A percentile compares a stretch with the other conserved stretches of the same genome.
Conservation (phyloP, 1,140 invertebrate genomes). For the Globodera ellingtonae region DNA sequence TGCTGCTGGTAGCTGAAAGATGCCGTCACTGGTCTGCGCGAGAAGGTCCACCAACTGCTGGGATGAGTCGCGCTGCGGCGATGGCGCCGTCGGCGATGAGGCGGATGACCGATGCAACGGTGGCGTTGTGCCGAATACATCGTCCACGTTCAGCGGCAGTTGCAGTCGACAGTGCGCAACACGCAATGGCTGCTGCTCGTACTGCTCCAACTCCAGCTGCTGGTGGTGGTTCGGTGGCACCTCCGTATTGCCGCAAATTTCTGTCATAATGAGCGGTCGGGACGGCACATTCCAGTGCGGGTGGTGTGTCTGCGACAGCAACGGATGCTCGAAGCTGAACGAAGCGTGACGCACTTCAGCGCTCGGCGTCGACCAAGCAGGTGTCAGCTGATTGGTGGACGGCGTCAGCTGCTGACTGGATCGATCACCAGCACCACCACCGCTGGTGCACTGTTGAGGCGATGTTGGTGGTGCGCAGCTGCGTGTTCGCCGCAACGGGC, state of each 20-base stretch:
- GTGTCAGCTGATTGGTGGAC: neutral
- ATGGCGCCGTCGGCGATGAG: neutral
- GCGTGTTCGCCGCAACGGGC: neutral
- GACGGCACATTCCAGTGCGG: slow-evolving; percentile 2
- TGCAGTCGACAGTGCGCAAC: neutral
- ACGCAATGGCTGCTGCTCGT: neutral
- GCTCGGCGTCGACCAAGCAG: neutral
- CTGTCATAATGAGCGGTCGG: neutral
- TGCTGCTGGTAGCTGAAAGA: neutral
- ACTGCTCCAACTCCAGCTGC: neutral
- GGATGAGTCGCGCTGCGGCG: neutral
- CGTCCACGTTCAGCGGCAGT: neutral
- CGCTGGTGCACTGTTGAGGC: neutral
- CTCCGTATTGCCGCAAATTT: neutral
- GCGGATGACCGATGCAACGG: neutral
- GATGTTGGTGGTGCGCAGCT: neutral
- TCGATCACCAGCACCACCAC: too few species aligned
- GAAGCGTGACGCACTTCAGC: neutral
- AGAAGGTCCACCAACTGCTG: slow-evolving; percentile 4
- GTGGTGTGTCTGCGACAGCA: neutral
- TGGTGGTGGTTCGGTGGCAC: neutral
- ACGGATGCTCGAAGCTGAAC: slow-evolving; percentile 6
- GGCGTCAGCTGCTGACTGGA: neutral
- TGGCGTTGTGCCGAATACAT: neutral
- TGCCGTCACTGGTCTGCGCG: slow-evolving; percentile 9